phyloP scores from a whole-genome alignment of 1,140 invertebrate genomes.

The Stegodyphus dumicola region DNA sequence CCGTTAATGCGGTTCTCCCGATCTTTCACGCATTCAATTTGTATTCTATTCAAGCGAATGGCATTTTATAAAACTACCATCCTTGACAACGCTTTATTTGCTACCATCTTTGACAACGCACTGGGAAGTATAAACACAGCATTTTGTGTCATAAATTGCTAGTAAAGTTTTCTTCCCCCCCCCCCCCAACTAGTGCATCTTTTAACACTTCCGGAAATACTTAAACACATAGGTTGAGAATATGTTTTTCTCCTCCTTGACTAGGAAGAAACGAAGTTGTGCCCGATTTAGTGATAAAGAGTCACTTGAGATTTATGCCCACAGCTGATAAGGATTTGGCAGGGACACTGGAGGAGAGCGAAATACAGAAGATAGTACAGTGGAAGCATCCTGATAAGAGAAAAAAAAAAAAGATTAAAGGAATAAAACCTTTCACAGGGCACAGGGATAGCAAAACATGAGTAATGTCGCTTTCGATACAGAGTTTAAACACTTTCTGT shows the following conservation, averaged over 20 bases:
- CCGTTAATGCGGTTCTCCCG: too few species aligned
- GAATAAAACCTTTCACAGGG: background rate
- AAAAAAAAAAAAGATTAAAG: background rate
- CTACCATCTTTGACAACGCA: too few species aligned
- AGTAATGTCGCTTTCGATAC: too few species aligned
- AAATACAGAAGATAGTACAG: too few species aligned
- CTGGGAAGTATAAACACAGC: too few species aligned
- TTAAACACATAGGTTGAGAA: background rate
- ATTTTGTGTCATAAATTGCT: background rate
- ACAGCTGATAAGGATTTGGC: conserved; percentile 16
- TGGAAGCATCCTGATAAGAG: background rate
- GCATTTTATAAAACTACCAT: too few species aligned
- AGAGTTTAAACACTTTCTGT: too few species aligned
- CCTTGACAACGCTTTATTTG: too few species aligned
- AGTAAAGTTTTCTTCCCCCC: background rate
- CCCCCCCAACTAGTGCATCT: background rate
- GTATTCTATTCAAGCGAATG: too few species aligned
- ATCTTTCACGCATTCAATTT: too few species aligned
- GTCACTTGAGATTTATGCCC: conserved; percentile 48
- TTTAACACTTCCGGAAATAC: background rate
- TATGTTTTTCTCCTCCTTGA: background rate
- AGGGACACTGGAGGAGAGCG: background rate
- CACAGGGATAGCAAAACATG: background rate
- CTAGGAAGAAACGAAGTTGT: conserved; percentile 8
- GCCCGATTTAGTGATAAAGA: conserved; percentile 24